Base-by-base conservation (phyloP, 2,797 vertebrate genomes). In the Sebastes ruberrimus region DNA sequence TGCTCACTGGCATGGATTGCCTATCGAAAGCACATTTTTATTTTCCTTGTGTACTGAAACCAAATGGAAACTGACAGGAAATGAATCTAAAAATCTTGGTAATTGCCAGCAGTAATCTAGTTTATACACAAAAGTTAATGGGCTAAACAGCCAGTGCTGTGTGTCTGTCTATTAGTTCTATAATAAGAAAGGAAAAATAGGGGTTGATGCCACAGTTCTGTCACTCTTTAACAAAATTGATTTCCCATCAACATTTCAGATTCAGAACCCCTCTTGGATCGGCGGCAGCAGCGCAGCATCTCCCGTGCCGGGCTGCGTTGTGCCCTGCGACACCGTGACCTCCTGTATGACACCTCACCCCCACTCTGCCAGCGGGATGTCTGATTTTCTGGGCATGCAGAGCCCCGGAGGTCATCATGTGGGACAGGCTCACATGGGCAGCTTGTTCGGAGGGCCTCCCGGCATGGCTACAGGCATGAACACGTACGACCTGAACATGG, bases 251-350 rank as follows among this genome's bases (percentile, higher is more conserved):
- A 32, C 13, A 7, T 84, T 88, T 3, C 95, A 99, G 98, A 99
- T 99, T 86, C 99, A 99, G 96, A 99, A 99, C 82, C 97, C 98
- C 0, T 99, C 99, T 33, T 99, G 99, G 99, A 98, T 99, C 0
- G 94, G 97, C 28, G 97, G 97, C 92, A 96, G 97, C 0, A 98
- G 97, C 3, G 97, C 96, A 0, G 97, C 97, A 0, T 99, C 99
- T 1, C 98, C 99, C 0, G 96, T 99, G 80, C 97, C 98, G 0
- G 98, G 98, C 80, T 99, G 99, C 0, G 98, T 99, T 0, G 98
- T 99, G 22, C 97, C 99, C 82, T 99, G 98, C 2, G 99, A 99
- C 95, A 95, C 97, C 0, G 96, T 99, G 92, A 96, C 97, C 1
- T 95, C 98, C 83, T 99, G 99, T 89, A 99, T 99, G 99, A 98